phyloP scores from a whole-genome alignment of 2,888 invertebrate species.

The Habrosyne pyritoides region DNA sequence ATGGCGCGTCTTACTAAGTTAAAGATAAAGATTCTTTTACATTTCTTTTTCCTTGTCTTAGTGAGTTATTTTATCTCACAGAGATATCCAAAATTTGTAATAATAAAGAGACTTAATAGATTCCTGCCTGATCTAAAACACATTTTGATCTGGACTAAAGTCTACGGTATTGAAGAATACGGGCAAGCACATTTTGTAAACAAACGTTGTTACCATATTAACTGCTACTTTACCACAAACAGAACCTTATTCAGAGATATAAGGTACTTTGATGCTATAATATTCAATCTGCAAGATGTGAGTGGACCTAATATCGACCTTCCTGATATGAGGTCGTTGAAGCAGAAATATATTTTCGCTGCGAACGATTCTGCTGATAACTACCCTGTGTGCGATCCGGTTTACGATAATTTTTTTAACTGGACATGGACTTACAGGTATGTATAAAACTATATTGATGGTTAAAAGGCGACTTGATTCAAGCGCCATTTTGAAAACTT shows the following conservation, averaged over 20 bases:
- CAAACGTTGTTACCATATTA: slow-evolving; percentile 46
- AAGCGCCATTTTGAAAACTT: no score
- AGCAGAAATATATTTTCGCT: slow-evolving; percentile 69
- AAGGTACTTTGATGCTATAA: slow-evolving; percentile 63
- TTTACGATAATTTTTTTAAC: slow-evolving; percentile 66
- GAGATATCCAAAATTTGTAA: slow-evolving; percentile 20
- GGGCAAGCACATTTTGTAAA: slow-evolving; percentile 53
- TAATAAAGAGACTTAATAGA: slow-evolving; percentile 42
- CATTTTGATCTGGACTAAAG: slow-evolving; percentile 61
- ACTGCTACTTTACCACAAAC: slow-evolving; percentile 66
- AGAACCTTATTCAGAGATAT: slow-evolving; percentile 50
- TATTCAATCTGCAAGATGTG: slow-evolving; percentile 61
- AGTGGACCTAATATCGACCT: slow-evolving; percentile 30
- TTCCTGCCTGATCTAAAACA: slow-evolving; percentile 59
- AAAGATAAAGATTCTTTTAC: slow-evolving; percentile 32
- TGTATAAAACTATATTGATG: slow-evolving; percentile 14
- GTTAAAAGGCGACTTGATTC: no score
- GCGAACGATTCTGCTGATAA: slow-evolving; percentile 67
- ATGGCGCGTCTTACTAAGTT: slow-evolving; percentile 40
- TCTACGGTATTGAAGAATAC: slow-evolving; percentile 41
- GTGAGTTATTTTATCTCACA: slow-evolving; percentile 32
- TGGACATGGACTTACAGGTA: slow-evolving; percentile 78
- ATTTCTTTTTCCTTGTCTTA: slow-evolving; percentile 30
- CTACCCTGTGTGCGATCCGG: slow-evolving; percentile 58
- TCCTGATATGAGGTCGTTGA: slow-evolving; percentile 43